Conservation (phyloP, 1,140 invertebrate genomes). For the Aphelenchoides avenae region DNA sequence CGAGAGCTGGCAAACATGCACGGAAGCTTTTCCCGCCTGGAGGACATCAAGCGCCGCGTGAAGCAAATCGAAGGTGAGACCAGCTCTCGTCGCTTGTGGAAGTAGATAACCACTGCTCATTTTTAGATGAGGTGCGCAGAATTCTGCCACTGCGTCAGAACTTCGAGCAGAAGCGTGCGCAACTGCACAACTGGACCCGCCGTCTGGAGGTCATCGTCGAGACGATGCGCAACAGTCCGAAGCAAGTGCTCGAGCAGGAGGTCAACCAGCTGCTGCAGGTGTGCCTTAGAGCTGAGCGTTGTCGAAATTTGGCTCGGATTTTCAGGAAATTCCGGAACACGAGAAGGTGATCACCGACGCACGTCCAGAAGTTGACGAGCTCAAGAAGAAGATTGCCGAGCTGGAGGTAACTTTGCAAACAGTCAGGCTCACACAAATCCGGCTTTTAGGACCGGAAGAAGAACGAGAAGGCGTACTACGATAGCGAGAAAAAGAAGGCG, state of each 20-base stretch:
- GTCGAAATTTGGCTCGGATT: conserved; percentile 8
- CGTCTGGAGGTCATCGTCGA: conserved; percentile 13
- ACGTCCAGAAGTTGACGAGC: conserved; percentile 19
- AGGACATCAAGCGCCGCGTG: conserved; percentile 13
- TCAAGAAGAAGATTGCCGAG: conserved; percentile 2
- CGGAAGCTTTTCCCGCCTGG: no score
- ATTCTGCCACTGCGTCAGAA: conserved; percentile 16
- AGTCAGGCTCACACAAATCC: neutral
- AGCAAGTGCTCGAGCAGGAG: conserved; percentile 20
- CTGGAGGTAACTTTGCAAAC: conserved; percentile 24
- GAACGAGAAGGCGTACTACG: conserved; percentile 38
- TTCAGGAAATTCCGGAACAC: conserved; percentile 14
- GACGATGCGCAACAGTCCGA: conserved; percentile 14
- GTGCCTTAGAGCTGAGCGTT: conserved; percentile 7
- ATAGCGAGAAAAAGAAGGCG: conserved; percentile 42
- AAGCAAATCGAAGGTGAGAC: conserved; percentile 26
- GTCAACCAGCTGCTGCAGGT: conserved; percentile 18
- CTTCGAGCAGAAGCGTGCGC: conserved; percentile 18
- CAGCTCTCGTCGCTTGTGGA: neutral
- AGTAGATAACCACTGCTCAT: neutral
- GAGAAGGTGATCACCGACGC: conserved; percentile 1
- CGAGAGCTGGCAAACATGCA: conserved; percentile 4
- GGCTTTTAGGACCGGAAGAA: conserved; percentile 25
- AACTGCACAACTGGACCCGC: conserved; percentile 5
- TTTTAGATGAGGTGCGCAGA: conserved; percentile 16